Evolutionary conservation across 1,140 invertebrate species (phyloP).

Genomic region (Magallana angulata): DNA sequence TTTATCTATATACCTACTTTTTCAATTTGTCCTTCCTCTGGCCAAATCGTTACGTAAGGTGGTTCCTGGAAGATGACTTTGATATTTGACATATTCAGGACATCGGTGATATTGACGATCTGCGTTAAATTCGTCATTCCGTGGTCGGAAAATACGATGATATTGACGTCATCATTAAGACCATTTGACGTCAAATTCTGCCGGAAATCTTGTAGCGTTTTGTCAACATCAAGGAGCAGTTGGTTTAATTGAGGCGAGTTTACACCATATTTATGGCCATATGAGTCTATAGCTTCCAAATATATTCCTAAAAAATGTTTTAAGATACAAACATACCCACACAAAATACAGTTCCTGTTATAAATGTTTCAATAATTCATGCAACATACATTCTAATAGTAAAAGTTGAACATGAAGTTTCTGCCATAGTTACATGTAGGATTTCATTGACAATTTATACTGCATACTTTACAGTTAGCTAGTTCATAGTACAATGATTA

Average conservation of each 20-base stretch:
- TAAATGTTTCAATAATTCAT: too few relatives aligned
- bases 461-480: too few relatives aligned
- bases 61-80: conserved; percentile 71
- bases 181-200: conserved; percentile 57
- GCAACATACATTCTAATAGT: too few relatives aligned
- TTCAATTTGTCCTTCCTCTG: conserved; percentile 57
- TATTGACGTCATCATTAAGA: conserved; percentile 73
- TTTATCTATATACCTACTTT: conserved; percentile 58
- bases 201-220: conserved; percentile 67
- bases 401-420: too few relatives aligned
- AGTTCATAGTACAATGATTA: too few relatives aligned
- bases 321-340: too few relatives aligned
- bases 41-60: conserved; percentile 73
- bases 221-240: conserved; percentile 67
- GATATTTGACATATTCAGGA: conserved; percentile 68
- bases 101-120: conserved; percentile 73
- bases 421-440: too few relatives aligned
- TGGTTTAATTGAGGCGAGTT: conserved; percentile 58
- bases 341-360: too few relatives aligned
- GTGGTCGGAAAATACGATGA: conserved; percentile 80
- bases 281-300: conserved; percentile 66
- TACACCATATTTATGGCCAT: conserved; percentile 69
- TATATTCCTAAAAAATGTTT: conserved; percentile 63
- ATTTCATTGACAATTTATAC: too few relatives aligned
- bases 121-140: conserved; percentile 76